phyloP scores from a whole-genome alignment of 2,113 vertebrate species.

The Meles meles region DNA sequence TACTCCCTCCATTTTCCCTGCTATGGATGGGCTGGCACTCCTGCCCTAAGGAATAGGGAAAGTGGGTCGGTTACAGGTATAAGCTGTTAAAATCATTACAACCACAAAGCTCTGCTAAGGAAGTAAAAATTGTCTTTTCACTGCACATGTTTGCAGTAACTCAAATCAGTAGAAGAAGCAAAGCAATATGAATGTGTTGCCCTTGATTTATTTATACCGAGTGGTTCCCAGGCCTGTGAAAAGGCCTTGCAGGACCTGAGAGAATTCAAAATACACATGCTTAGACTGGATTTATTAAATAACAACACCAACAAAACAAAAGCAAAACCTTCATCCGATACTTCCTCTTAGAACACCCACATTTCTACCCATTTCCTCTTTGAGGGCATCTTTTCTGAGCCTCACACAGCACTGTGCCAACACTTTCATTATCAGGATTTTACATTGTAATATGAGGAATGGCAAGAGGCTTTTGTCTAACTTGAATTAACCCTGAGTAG shows the following conservation, averaged over 20 bases:
- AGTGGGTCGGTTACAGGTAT: neutral
- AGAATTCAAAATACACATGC: neutral
- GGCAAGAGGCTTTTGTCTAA: neutral
- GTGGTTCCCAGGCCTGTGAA: neutral
- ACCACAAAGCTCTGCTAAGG: neutral
- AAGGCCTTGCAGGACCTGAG: neutral
- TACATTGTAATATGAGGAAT: neutral
- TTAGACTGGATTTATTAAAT: neutral
- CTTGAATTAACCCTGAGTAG: too few relatives aligned
- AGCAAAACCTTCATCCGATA: neutral
- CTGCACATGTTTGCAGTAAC: neutral
- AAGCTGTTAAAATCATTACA: neutral
- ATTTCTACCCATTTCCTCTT: neutral
- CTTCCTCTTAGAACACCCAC: neutral
- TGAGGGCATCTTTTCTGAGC: neutral
- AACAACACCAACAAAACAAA: neutral
- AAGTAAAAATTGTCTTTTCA: neutral
- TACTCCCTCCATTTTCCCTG: neutral
- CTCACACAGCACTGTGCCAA: neutral
- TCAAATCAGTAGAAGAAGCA: neutral
- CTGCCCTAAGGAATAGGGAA: neutral
- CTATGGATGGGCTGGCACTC: neutral
- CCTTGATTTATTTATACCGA: neutral
- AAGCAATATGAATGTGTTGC: neutral
- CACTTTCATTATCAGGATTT: neutral